phyloP scores from a whole-genome alignment of 2,113 vertebrate genomes.

The Poecilia latipinna region DNA sequence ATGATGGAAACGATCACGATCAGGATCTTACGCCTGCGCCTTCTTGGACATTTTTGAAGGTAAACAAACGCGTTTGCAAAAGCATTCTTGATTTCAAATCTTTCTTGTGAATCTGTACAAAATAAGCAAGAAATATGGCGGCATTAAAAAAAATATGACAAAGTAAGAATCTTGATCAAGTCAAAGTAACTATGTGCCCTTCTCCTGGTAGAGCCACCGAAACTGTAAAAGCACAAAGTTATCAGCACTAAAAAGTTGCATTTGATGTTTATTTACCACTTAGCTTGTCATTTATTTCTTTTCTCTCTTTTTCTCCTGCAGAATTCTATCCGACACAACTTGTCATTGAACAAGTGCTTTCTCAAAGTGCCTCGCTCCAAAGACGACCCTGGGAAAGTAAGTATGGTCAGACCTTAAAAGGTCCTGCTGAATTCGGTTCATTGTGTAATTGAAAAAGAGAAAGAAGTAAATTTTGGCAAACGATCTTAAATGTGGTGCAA shows the following conservation, averaged over 20 bases:
- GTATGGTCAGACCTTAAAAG: conserved; percentile 58
- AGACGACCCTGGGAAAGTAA: conserved; percentile 86
- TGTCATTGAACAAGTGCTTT: conserved; percentile 85
- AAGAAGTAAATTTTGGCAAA: conserved; percentile 33
- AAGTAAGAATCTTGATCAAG: too few species aligned
- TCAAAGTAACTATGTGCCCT: background rate
- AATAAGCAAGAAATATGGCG: background rate
- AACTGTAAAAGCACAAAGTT: background rate
- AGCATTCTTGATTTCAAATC: too few species aligned
- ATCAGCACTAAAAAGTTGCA: background rate
- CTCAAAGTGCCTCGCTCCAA: conserved; percentile 86
- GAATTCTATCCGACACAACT: conserved; percentile 84
- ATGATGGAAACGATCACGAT: background rate
- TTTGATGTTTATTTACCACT: conserved; percentile 3
- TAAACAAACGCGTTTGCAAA: too few species aligned
- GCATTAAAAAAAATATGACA: too few species aligned
- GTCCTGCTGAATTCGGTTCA: conserved; percentile 25
- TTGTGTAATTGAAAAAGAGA: conserved; percentile 11
- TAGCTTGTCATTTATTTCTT: conserved; percentile 7
- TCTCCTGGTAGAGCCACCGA: background rate
- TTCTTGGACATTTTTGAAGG: background rate
- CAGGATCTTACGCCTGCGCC: background rate
- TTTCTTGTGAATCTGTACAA: too few species aligned
- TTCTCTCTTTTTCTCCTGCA: conserved; percentile 42
- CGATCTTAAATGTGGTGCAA: background rate